phyloP scores from a whole-genome alignment of 2,888 invertebrate species.

The Heliconius erato region DNA sequence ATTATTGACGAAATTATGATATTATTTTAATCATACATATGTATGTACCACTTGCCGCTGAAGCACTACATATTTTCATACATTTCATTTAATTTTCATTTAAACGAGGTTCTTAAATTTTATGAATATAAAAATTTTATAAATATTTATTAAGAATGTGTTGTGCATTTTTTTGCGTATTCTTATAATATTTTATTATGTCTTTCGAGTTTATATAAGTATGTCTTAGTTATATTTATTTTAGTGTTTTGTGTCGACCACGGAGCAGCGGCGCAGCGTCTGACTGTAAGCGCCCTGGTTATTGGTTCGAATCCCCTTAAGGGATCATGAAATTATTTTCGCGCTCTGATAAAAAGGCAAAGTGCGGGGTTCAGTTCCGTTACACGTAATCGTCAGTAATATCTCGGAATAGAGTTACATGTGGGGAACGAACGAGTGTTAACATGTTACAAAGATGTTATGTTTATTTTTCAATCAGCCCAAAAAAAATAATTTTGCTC shows the following conservation, averaged over 20 bases:
- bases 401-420: not conserved
- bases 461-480: no score
- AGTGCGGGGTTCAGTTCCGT: not conserved
- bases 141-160: not conserved
- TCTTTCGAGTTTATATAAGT: no score
- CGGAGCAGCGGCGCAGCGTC: no score
- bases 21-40: not conserved
- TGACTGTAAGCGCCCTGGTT: no score
- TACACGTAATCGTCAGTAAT: not conserved
- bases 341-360: not conserved
- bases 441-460: no score
- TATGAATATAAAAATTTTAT: not conserved
- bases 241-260: no score
- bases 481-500: no score
- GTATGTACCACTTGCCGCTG: slow-evolving; percentile 14
- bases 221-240: no score
- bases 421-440: no score
- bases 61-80: slow-evolving; percentile 8
- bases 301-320: no score
- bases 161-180: not conserved
- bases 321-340: not conserved
- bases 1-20: not conserved
- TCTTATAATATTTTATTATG: not conserved
- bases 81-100: slow-evolving; percentile 4
- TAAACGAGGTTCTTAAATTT: slow-evolving; percentile 14